A percentile compares a stretch with the other conserved stretches of the same genome.
phyloP scores from a whole-genome alignment of 2,888 invertebrate genomes.

The Idaea biselata region DNA sequence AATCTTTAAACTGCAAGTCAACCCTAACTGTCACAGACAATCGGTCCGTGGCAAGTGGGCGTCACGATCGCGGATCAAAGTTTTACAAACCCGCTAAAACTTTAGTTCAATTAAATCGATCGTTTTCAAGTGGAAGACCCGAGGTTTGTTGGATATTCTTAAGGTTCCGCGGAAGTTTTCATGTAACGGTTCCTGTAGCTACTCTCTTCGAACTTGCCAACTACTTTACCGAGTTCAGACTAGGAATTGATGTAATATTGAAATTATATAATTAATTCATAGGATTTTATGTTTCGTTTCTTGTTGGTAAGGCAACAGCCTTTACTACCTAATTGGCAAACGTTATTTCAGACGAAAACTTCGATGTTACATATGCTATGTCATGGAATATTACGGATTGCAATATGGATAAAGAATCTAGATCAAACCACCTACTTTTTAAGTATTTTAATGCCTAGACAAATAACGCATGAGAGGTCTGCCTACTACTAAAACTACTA shows the following conservation, averaged over 20 bases:
- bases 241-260: background rate
- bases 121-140: conserved; percentile 12
- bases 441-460: too few species aligned
- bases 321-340: too few species aligned
- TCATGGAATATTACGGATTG: too few species aligned
- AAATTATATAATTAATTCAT: too few species aligned
- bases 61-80: conserved; percentile 30
- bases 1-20: background rate
- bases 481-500: too few species aligned
- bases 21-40: conserved; percentile 10
- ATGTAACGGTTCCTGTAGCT: conserved; percentile 14
- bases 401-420: too few species aligned
- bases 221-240: background rate
- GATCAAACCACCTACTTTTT: too few species aligned
- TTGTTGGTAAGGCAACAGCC: too few species aligned
- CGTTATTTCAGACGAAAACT: too few species aligned
- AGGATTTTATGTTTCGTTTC: too few species aligned
- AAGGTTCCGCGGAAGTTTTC: conserved; percentile 10
- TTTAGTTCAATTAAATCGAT: conserved; percentile 43
- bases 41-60: conserved; percentile 15
- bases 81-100: conserved; percentile 34
- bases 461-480: too few species aligned
- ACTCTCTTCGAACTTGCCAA: background rate
- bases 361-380: too few species aligned
- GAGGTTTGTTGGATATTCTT: conserved; percentile 10